Evolutionary conservation across 2,888 invertebrate genomes (phyloP), one percentile per base, ranked within the genome.

Genomic region (Corythucha ciliata): DNA sequence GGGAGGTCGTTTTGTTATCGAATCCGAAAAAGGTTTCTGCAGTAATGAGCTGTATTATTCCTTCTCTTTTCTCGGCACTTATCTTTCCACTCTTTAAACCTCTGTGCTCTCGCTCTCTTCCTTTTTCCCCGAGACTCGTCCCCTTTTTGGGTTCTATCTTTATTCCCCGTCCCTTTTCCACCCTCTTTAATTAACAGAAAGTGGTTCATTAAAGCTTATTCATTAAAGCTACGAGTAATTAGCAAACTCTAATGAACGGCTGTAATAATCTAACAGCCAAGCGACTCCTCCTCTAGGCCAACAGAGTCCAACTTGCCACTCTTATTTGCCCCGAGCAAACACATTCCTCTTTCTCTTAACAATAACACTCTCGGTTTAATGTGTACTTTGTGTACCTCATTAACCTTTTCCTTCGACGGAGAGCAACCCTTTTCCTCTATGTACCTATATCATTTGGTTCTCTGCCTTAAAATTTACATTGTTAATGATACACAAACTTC

Each of bases 141-240:
- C 33, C 48, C 29, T 39, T 22, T 16, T 29, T 40, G 20, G 10
- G n/a, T 40, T 36, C 8, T 34, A 20, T 26, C 42, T 22, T 26
- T 20, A 20, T 8, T 26, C 36, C 36, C 34, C 22, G n/a, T 24
- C 41, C 47, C 37, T 20, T 33, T 25, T 24, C 10, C 20, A 24
- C 37, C 48, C 81, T 78, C 81, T 83, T 82, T 83, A 82, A 83
- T 83, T 83, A 82, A 82, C 82, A 81, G 81, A 83, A 82, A 83
- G 83, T 82, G 82, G 82, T 83, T 83, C 83, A 83, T 83, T 83
- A 82, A 81, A 81, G 82, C 81, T 82, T 82, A 82, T 82, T 83
- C 82, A 83, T 83, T 83, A 83, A 81, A 81, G 81, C 81, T 81
- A 81, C 81, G 80, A 81, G 81, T 82, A 83, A 83, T 83, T 82